Evolutionary conservation across 2,113 vertebrate genomes (phyloP).

Genomic region (Diadophis punctatus): DNA sequence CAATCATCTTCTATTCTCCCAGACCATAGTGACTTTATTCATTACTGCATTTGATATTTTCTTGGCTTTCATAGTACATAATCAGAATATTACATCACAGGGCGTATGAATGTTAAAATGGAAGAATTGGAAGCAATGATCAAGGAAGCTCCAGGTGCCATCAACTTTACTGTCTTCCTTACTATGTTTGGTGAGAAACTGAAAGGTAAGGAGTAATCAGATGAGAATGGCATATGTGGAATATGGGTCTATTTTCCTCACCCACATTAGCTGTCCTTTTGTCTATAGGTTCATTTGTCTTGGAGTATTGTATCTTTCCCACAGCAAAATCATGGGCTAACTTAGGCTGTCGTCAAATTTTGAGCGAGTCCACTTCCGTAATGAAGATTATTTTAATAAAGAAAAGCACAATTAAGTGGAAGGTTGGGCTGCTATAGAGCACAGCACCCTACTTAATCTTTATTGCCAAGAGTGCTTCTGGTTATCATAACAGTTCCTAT

Average conservation of each 20-base stretch:
- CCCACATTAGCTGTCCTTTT: background rate
- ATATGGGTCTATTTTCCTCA: background rate
- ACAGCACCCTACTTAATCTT: background rate
- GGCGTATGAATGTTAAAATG: constrained; percentile 84
- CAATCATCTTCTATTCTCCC: background rate
- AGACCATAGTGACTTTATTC: background rate
- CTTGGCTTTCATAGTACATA: constrained; percentile 49
- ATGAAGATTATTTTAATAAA: background rate
- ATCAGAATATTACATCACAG: constrained; percentile 63
- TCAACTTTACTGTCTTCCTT: constrained; percentile 88
- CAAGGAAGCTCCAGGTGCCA: constrained; percentile 82
- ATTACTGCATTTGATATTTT: background rate
- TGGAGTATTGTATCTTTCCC: background rate
- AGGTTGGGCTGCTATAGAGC: background rate
- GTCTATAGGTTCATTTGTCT: background rate
- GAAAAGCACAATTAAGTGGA: background rate
- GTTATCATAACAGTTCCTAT: background rate
- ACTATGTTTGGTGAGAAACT: constrained; percentile 92
- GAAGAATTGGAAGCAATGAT: constrained; percentile 89
- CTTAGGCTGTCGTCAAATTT: background rate
- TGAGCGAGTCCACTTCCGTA: background rate
- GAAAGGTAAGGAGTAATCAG: constrained; percentile 72
- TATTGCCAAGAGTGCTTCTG: background rate
- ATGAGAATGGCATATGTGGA: background rate
- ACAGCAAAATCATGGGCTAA: background rate